Evolutionary conservation across 1,140 invertebrate genomes (phyloP), one percentile per base, ranked within the genome.

Genomic region (Lepidurus apus): DNA sequence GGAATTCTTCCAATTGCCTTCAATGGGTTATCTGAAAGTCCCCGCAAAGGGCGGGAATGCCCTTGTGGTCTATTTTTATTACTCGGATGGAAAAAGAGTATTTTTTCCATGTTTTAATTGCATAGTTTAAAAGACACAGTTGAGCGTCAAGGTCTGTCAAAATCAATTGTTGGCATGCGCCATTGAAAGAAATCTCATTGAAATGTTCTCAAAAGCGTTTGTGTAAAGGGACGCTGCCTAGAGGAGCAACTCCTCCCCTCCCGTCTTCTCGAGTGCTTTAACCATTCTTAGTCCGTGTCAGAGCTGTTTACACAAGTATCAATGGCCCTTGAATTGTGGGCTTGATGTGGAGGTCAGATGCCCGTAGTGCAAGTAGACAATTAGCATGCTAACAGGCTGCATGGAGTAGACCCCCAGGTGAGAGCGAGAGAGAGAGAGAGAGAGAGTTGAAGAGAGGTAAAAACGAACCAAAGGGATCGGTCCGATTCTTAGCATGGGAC

Each of bases 381-480:
- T 65, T 65, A 65, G 53, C 53, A 65, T 65, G 53, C 53, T 65
- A 65, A 65, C 53, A 65, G 53, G 53, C 53, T 65, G 53, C 53
- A 65, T 21, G 17, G 21, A 65, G 53, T 21, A 65, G 53, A 65
- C 53, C 53, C 53, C 53, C 53, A 65, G 53, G 53, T 65, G 53
- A 65, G 53, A 65, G 13, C 8, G n/a, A 65, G 21, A 65, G 21
- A 13, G 21, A 21, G 53, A 9, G n/a, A 65, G 21, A 65, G 21
- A 13, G 21, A 21, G 53, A 9, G 21, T 8, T 65, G 21, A 65
- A 65, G 21, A 21, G 21, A 13, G 21, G 17, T 21, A 65, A 65
- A 17, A 13, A 7, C 7, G 53, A 65, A 65, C 17, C 17, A 17
- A 17, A 17, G 6, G 17, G 9, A 65, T 13, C 13, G 13, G 53